Percentiles rank a stretch among this genome's conserved stretches.
phyloP scores from a whole-genome alignment of 2,888 invertebrate species.

The Rhogogaster chlorosoma region DNA sequence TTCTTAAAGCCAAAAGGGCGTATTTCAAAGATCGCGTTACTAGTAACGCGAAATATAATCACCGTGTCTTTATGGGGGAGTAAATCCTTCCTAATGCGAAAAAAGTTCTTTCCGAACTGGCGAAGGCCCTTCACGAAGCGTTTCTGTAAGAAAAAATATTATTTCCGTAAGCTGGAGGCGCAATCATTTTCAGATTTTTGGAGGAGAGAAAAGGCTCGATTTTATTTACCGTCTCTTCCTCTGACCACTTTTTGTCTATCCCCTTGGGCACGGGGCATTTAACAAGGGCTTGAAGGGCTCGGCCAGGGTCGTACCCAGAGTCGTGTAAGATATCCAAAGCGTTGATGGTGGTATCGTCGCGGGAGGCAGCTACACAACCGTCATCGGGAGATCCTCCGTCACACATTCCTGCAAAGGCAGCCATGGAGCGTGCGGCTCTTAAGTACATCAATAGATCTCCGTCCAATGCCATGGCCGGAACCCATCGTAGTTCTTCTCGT shows the following conservation, averaged over 20 bases:
- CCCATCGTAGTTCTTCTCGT: conserved; percentile 95
- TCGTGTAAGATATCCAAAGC: conserved; percentile 97
- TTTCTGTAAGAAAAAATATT: conserved; percentile 81
- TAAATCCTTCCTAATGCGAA: conserved; percentile 97
- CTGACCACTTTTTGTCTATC: conserved; percentile 98
- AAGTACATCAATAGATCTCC: conserved; percentile 98
- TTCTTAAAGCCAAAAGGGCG: no score
- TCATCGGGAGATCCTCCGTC: conserved; percentile 98
- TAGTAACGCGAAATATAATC: conserved; percentile 76
- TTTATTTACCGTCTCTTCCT: conserved; percentile 91
- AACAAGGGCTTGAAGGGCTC: conserved; percentile 96
- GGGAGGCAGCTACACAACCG: conserved; percentile 97
- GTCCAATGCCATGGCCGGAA: conserved; percentile 95
- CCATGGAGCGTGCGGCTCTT: conserved; percentile 97
- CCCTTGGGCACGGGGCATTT: conserved; percentile 98
- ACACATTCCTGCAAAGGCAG: conserved; percentile 99
- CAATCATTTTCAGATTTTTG: background rate
- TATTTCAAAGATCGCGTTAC: no score
- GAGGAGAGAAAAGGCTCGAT: background rate
- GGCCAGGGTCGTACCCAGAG: conserved; percentile 97
- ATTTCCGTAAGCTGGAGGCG: conserved; percentile 30
- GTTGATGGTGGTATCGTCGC: conserved; percentile 98
- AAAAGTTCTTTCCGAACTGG: conserved; percentile 99
- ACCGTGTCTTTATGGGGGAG: conserved; percentile 98
- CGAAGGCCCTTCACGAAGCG: conserved; percentile 98